Conservation (phyloP, 2,797 vertebrate species). For the Pseudotriccus pelzelni region DNA sequence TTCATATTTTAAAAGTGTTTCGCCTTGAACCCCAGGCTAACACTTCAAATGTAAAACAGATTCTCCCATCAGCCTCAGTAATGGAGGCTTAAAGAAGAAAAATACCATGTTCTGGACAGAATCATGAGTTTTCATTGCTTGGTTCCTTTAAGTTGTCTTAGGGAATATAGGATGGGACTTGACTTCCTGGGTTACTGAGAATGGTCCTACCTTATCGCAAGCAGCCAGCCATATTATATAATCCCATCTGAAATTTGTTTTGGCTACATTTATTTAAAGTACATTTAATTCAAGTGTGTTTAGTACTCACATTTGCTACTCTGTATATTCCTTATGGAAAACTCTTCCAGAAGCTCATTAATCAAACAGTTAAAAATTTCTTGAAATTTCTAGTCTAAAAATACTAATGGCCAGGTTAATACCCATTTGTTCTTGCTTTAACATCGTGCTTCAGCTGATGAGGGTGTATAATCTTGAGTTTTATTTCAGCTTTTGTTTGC, state of each 20-base stretch:
- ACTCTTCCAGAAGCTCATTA: not conserved
- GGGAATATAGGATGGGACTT: not conserved
- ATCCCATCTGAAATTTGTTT: not conserved
- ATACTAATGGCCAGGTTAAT: not conserved
- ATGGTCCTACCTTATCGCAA: not conserved
- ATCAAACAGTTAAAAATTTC: not conserved
- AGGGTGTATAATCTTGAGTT: not conserved
- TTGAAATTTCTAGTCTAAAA: not conserved
- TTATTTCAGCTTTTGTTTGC: not conserved
- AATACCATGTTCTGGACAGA: slow-evolving; percentile 1
- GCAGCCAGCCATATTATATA: not conserved
- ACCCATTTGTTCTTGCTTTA: not conserved
- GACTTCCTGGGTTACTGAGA: not conserved
- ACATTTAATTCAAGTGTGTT: not conserved
- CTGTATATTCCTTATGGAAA: not conserved
- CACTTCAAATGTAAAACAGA: slow-evolving; percentile 29
- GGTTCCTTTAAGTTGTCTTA: not conserved
- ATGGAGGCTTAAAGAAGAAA: not conserved
- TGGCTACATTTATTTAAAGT: not conserved
- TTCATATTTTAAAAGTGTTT: slow-evolving; percentile 37
- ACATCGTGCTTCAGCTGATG: not conserved
- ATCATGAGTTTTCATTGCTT: not conserved
- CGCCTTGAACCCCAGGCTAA: not conserved
- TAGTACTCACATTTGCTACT: not conserved
- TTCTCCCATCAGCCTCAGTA: not conserved